A percentile compares a stretch with the other conserved stretches of the same genome.
phyloP scores from a whole-genome alignment of 2,888 invertebrate genomes.

The Protophormia terraenovae region DNA sequence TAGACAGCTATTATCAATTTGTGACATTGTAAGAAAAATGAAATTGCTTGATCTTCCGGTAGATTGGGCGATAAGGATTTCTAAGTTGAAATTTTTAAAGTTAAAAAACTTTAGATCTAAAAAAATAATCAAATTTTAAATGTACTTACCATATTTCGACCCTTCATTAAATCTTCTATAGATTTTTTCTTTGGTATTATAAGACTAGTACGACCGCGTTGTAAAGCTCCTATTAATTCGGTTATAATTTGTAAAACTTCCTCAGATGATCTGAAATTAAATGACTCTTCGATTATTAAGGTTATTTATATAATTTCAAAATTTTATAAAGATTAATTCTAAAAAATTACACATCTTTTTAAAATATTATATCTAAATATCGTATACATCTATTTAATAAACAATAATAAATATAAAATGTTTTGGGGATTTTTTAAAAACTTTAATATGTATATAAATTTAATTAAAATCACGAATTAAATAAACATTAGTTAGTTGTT shows the following conservation, averaged over 20 bases:
- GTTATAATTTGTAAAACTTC: slow-evolving; percentile 93
- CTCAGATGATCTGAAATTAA: slow-evolving; percentile 86
- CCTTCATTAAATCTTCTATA: slow-evolving; percentile 95
- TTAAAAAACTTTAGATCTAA: neutral
- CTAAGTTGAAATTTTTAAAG: slow-evolving; percentile 82
- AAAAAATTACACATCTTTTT: too few relatives aligned
- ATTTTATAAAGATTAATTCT: too few relatives aligned
- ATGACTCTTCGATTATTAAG: too few relatives aligned
- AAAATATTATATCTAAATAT: too few relatives aligned
- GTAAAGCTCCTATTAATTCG: slow-evolving; percentile 91
- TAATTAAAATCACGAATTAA: neutral
- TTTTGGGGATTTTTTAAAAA: neutral
- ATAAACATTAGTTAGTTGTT: neutral
- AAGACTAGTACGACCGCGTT: slow-evolving; percentile 92
- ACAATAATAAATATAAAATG: neutral
- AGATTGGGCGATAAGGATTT: slow-evolving; percentile 94
- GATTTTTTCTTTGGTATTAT: slow-evolving; percentile 96
- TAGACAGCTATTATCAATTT: slow-evolving; percentile 96
- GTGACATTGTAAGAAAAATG: slow-evolving; percentile 97
- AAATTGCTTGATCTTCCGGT: slow-evolving; percentile 95
- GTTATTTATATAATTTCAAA: too few relatives aligned
- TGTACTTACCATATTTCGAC: slow-evolving; percentile 91
- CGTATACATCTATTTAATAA: too few relatives aligned
- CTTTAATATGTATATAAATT: neutral
- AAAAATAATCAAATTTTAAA: neutral